These are phyloP conservation scores for Hippoglossus hippoglossus DNA, from an alignment of 2,797 vertebrate species.

Conservation along the genomic window DNA sequence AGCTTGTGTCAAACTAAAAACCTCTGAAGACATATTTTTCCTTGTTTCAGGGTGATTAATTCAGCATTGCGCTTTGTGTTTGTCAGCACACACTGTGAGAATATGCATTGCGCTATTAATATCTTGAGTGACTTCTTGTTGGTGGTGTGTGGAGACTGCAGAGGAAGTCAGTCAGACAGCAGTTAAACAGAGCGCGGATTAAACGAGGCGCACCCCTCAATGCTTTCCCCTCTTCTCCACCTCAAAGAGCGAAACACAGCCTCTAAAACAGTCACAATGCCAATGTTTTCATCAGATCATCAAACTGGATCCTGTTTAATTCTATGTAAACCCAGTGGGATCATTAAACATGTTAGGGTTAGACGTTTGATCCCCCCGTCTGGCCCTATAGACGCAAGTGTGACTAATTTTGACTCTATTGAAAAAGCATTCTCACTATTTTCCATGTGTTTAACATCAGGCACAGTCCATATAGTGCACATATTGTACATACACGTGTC, in stretches of 20 bases:
- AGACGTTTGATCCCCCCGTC: constrained; percentile 37
- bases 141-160: constrained; percentile 19
- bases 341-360: constrained; percentile 50
- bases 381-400: constrained; percentile 39
- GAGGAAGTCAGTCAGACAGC: constrained; percentile 79
- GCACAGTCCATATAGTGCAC: constrained; percentile 26
- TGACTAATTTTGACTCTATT: constrained; percentile 42
- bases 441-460: constrained; percentile 60
- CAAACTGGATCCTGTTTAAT: constrained; percentile 32
- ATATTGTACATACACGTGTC: constrained; percentile 27
- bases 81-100: constrained; percentile 9
- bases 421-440: constrained; percentile 39
- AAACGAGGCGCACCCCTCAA: constrained; percentile 19
- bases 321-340: constrained; percentile 15
- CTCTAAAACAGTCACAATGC: constrained; percentile 20
- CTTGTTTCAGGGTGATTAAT: background rate
- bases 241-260: constrained; percentile 22
- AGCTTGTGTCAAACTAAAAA: constrained; percentile 7
- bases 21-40: constrained; percentile 12
- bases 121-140: constrained; percentile 20
- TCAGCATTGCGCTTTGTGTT: background rate
- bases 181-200: constrained; percentile 56
- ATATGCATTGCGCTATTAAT: constrained; percentile 23
- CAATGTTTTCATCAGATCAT: constrained; percentile 53
- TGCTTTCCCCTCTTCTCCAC: constrained; percentile 20